These are phyloP conservation scores for Budorcas taxicolor DNA, from an alignment of 2,113 vertebrate genomes.

Conservation along the genomic window DNA sequence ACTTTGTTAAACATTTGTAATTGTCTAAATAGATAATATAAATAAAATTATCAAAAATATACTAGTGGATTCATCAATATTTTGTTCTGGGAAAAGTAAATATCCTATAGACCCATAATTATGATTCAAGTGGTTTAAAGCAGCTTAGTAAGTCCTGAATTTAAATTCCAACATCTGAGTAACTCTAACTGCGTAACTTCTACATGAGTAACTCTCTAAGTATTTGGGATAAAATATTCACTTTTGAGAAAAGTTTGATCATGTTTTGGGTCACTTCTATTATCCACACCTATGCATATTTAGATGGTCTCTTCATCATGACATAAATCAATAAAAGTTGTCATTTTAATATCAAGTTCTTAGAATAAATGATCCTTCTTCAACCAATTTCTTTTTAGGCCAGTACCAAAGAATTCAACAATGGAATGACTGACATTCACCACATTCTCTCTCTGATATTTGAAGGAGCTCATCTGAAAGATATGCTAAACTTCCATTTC, in stretches of 20 bases:
- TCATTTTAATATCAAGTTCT: slow-evolving; percentile 29
- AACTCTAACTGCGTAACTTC: neutral
- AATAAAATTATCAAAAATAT: neutral
- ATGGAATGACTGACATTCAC: slow-evolving; percentile 15
- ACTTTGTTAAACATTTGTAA: neutral
- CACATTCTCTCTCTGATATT: slow-evolving; percentile 37
- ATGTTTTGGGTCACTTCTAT: neutral
- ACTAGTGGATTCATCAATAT: neutral
- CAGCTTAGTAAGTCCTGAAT: neutral
- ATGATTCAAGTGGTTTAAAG: neutral
- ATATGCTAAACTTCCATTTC: slow-evolving; percentile 33
- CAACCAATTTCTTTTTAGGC: slow-evolving; percentile 34
- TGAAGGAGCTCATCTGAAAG: slow-evolving; percentile 43
- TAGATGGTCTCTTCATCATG: neutral
- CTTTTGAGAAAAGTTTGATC: neutral
- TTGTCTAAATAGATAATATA: neutral
- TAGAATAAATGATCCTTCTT: slow-evolving; percentile 11
- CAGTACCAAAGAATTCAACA: slow-evolving; percentile 25
- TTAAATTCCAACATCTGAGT: neutral
- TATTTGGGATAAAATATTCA: neutral
- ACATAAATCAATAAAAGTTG: neutral
- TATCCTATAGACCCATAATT: neutral
- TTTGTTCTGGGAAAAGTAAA: neutral
- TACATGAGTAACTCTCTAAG: neutral
- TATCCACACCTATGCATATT: neutral